These are phyloP conservation scores for Copidosoma floridanum DNA, from an alignment of 1,140 invertebrate species.

Conservation along the genomic window DNA sequence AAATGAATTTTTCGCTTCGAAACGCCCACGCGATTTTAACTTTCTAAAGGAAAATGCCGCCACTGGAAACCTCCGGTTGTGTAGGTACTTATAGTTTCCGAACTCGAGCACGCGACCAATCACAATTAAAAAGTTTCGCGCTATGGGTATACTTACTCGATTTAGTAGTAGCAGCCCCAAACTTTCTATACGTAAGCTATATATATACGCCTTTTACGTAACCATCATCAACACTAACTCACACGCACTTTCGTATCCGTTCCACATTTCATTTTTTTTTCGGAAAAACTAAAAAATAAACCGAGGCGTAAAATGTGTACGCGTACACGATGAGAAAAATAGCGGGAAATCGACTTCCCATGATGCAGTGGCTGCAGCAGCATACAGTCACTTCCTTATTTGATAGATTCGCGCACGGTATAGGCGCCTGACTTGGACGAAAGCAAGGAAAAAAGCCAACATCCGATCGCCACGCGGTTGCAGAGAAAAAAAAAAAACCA, in stretches of 20 bases:
- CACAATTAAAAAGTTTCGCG: conserved; percentile 7
- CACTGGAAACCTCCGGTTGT: not conserved
- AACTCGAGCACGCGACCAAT: not conserved
- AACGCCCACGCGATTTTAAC: not conserved
- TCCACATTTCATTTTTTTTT: too few species aligned
- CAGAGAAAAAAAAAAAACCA: too few species aligned
- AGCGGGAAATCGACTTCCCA: not conserved
- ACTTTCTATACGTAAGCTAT: conserved; percentile 9
- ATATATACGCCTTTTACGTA: not conserved
- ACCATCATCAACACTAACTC: not conserved
- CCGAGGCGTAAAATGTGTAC: too few species aligned
- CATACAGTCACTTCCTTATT: conserved; percentile 3
- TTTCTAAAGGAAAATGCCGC: conserved; percentile 3
- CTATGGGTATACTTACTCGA: too few species aligned
- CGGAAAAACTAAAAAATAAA: not conserved
- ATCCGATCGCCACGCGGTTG: too few species aligned
- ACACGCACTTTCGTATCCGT: not conserved
- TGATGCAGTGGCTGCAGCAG: too few species aligned
- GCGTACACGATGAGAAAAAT: conserved; percentile 3
- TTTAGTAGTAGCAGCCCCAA: too few species aligned
- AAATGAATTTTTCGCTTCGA: too few species aligned
- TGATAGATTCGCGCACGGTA: not conserved
- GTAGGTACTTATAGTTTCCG: not conserved
- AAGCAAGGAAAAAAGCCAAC: not conserved
- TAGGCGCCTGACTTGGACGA: too few species aligned